phyloP scores from a whole-genome alignment of 2,888 invertebrate species.

The Diplolepis rosae region DNA sequence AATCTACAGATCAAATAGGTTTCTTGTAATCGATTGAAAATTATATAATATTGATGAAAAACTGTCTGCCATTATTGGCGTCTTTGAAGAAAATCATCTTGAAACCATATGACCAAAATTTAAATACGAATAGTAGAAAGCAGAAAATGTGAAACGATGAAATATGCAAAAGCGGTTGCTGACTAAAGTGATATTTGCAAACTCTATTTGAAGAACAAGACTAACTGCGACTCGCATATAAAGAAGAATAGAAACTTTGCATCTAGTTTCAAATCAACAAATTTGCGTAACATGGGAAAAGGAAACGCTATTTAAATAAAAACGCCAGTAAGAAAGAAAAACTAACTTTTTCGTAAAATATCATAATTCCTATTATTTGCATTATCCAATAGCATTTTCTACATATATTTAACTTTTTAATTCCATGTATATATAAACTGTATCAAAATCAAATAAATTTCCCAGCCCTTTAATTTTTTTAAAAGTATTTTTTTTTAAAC shows the following conservation, averaged over 20 bases:
- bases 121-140: not conserved
- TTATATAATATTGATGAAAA: too few species aligned
- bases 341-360: too few species aligned
- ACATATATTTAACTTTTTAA: too few species aligned
- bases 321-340: not conserved
- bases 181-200: constrained; percentile 6
- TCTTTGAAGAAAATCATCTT: not conserved
- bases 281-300: not conserved
- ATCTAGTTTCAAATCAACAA: not conserved
- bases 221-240: constrained; percentile 3
- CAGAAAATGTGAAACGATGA: constrained; percentile 15
- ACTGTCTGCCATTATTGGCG: too few species aligned
- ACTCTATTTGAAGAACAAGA: constrained; percentile 21
- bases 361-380: too few species aligned
- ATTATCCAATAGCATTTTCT: too few species aligned
- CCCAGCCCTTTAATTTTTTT: too few species aligned
- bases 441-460: too few species aligned
- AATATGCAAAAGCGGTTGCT: constrained; percentile 7
- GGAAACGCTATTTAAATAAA: not conserved
- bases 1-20: too few species aligned
- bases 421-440: too few species aligned
- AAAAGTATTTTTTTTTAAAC: too few species aligned
- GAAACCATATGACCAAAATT: not conserved
- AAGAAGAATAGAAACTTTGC: constrained; percentile 18
- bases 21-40: too few species aligned